A percentile compares a stretch with the other conserved stretches of the same genome.
These are phyloP conservation scores for Palythoa grandiflora DNA, from an alignment of 92 coral and sea anemone species.

Conservation along the genomic window DNA sequence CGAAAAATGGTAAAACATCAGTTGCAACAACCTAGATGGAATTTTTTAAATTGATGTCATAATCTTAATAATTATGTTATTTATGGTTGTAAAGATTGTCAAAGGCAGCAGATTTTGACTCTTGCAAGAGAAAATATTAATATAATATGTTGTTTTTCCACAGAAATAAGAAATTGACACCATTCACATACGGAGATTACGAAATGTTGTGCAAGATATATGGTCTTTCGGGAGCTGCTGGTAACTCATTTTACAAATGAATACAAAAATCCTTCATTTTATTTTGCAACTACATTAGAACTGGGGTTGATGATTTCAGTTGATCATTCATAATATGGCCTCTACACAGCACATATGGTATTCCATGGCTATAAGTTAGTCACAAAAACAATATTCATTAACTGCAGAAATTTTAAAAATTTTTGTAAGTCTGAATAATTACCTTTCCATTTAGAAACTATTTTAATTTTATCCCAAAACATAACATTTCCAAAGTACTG, in stretches of 20 bases:
- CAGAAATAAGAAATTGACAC: background rate
- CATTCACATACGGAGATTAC: background rate
- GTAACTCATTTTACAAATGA: background rate
- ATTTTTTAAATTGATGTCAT: slow-evolving; percentile 12
- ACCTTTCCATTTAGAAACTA: background rate
- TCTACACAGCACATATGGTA: slow-evolving; percentile 13
- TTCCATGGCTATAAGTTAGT: slow-evolving; percentile 20
- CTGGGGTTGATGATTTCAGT: background rate
- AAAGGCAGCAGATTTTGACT: background rate
- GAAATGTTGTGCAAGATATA: slow-evolving; percentile 18
- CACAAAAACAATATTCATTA: background rate
- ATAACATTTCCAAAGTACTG: slow-evolving; percentile 3
- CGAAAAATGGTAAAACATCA: slow-evolving; percentile 16
- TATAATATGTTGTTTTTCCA: background rate
- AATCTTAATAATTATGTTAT: background rate
- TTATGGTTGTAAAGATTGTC: background rate
- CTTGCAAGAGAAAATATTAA: background rate
- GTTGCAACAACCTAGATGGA: slow-evolving; percentile 17
- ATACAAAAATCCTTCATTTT: background rate
- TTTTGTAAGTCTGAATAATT: background rate
- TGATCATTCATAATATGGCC: slow-evolving; percentile 5
- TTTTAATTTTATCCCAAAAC: background rate
- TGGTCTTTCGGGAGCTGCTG: slow-evolving; percentile 22
- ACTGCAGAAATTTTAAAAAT: background rate
- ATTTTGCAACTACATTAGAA: slow-evolving; percentile 2